Evolutionary conservation across 2,797 vertebrate genomes (phyloP), one percentile per base, ranked within the genome.

Genomic region (Siniperca scherzeri): DNA sequence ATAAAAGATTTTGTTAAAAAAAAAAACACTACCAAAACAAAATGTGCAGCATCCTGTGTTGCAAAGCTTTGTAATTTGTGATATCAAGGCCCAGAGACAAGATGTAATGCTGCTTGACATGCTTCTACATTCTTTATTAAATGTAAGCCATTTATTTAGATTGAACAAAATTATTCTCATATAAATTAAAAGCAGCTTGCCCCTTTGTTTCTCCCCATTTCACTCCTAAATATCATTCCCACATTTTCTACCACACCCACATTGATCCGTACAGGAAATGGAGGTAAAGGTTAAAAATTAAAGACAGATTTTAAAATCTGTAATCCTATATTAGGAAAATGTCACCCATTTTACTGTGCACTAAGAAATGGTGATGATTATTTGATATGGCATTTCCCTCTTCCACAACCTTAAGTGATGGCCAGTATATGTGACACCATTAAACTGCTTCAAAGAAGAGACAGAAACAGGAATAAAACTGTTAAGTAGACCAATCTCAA

Each of bases 391-490:
- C 13, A 38, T 21, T 61, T 36, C 44, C 3, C 6, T 19, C 21
- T 69, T 62, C 19, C 30, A 61, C 44, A 52, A 60, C n/a, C 44
- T 21, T 1, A 42, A 30, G 14, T 68, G 5, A 30, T 17, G 9
- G 14, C 10, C 14, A 48, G 21, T 44, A 19, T 56, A 10, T 55
- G 36, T 33, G 14, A 64, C 12, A 27, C 13, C 9, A 55, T 50
- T 70, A 56, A 70, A 83, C 33, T 13, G 25, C 16, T 72, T 81
- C 13, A n/a, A 66, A 38, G 22, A 48, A 64, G 27, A 74, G 25
- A 61, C 3, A 56, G 40, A 36, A 55, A 60, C 33, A 68, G 5
- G 7, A 27, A 27, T 70, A 40, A 11, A 59, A 40, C 36, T 65
- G 6, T 27, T 50, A 25, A 53, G 36, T 7, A 70, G 38, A 27